Evolutionary conservation across 2,888 invertebrate species (phyloP), one percentile per base, ranked within the genome.

Genomic region (Flexamia atlantica): DNA sequence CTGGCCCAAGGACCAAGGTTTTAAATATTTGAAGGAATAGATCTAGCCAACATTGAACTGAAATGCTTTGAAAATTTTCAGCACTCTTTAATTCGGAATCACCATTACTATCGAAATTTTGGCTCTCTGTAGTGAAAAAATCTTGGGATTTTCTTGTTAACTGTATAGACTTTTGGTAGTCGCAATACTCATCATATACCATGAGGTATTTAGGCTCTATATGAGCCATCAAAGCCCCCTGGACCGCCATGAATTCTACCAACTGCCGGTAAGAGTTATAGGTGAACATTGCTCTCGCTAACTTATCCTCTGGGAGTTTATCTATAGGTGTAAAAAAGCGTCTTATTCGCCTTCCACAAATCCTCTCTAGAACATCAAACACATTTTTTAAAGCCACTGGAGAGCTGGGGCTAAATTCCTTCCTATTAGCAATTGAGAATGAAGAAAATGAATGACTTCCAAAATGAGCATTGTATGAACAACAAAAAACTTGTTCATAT

Each of bases 11-110:
- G 12, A 81, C 30, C 14, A 81, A 42, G 25, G 83, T 91, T 89
- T 93, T 94, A 87, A 92, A 94, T 60, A 92, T 92, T 89, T 94
- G 93, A 82, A 94, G 88, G 87, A 93, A 90, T 42, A 94, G 89
- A 88, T 94, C 94, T 23, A 94, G 87, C 94, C 94, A 94, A 85
- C 91, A 91, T 86, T 91, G 91, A 83, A 64, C 28, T 30, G 64
- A 64, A 17, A 64, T 64, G 17, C 28, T 28, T 17, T 14, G 17
- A 30, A 64, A 64, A 3, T 64, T 64, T 12, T 64, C 64, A 28
- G 64, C 25, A 14, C 30, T 64, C 30, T 30, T 64, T 10, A 14
- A 14, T 28, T 64, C 64, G 28, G 64, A 64, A 17, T 28, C 14
- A 64, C 1, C 7, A 14, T 25, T 30, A 28, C 30, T 12, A 3